Conservation (phyloP, 2,797 vertebrate species). For the Falco peregrinus region DNA sequence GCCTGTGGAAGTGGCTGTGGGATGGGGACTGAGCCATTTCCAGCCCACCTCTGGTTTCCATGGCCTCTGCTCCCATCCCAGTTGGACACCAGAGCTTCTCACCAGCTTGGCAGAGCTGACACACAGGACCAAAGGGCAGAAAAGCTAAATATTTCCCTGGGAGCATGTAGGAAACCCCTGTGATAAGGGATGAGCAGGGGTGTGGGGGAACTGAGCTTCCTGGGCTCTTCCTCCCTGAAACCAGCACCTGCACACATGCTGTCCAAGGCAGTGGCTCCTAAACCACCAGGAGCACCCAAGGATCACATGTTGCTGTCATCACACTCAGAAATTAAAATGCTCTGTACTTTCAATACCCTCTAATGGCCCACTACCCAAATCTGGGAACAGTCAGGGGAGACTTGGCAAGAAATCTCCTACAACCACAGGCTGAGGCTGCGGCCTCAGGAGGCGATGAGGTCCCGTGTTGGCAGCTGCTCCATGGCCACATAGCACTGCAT, state of each 20-base stretch:
- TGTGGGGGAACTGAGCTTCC: neutral
- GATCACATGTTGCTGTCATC: accelerated
- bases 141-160: neutral
- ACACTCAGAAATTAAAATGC: neutral
- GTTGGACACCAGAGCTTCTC: neutral
- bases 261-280: accelerated
- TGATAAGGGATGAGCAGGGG: neutral
- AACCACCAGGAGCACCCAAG: neutral
- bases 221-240: neutral
- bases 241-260: accelerated
- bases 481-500: accelerated
- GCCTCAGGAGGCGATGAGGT: neutral
- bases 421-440: neutral
- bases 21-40: neutral
- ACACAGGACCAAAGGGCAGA: neutral
- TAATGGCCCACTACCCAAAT: neutral
- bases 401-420: neutral
- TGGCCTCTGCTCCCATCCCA: accelerated
- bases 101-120: neutral
- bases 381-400: neutral
- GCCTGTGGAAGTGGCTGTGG: neutral
- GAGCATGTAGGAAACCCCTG: accelerated
- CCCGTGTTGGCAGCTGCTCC: neutral
- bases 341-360: neutral
- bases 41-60: neutral